These are phyloP conservation scores for Zalophus californianus DNA, from an alignment of 2,797 vertebrate species.

Conservation along the genomic window DNA sequence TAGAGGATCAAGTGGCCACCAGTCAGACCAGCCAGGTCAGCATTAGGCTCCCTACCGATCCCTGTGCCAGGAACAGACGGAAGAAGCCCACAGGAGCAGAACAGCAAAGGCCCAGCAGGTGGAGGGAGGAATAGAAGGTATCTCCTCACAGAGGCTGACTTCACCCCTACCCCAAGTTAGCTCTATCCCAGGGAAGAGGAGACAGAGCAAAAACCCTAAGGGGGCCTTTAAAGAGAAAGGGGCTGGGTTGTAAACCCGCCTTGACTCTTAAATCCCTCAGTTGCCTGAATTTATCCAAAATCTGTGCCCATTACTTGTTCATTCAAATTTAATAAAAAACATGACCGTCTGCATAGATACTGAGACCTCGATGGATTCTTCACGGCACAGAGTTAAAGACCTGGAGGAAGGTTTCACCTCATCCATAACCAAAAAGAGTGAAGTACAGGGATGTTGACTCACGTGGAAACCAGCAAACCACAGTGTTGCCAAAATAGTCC, in stretches of 20 bases:
- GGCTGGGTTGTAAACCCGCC: background rate
- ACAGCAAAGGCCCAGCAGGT: background rate
- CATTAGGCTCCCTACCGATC: fast-evolving
- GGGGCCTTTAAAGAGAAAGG: background rate
- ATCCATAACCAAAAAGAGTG: background rate
- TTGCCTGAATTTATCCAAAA: background rate
- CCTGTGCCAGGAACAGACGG: background rate
- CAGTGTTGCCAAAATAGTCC: background rate
- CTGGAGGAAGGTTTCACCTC: fast-evolving
- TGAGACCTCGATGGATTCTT: background rate
- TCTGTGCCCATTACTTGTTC: background rate
- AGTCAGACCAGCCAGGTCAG: background rate
- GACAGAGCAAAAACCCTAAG: background rate
- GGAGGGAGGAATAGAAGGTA: background rate
- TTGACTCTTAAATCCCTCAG: background rate
- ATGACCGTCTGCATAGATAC: too few species aligned
- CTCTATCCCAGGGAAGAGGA: background rate
- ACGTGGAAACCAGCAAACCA: background rate
- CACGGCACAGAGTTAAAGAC: background rate
- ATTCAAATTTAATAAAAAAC: background rate
- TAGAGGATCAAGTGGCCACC: fast-evolving
- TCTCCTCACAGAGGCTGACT: background rate
- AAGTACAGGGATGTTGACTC: fast-evolving
- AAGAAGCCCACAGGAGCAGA: background rate
- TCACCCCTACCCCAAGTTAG: background rate